A percentile compares a stretch with the other conserved stretches of the same genome.
Evolutionary conservation across 2,797 vertebrate genomes (phyloP).

Genomic region (Gallinago solitaria): DNA sequence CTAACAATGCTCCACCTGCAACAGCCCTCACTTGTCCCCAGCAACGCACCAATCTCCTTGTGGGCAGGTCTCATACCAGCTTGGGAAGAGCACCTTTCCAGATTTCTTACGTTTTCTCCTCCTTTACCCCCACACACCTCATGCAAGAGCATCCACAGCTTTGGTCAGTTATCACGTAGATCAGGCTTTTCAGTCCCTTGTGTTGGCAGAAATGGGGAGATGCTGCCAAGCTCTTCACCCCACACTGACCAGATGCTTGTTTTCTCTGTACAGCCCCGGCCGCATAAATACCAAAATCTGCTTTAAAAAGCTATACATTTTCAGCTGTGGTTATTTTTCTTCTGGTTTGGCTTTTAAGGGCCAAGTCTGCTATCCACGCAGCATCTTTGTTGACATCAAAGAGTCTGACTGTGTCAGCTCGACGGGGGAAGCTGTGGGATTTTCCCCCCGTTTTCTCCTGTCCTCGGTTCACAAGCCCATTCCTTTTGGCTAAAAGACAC

Average conservation of each 20-base stretch:
- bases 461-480: not conserved
- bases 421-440: not conserved
- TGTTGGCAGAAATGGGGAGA: rapidly evolving
- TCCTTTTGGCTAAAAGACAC: not conserved
- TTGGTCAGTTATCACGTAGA: rapidly evolving
- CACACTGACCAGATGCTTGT: not conserved
- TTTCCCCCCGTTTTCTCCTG: slow-evolving; percentile 9
- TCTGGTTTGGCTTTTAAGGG: slow-evolving; percentile 31
- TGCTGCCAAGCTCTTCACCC: not conserved
- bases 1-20: not conserved
- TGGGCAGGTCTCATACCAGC: not conserved
- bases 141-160: not conserved
- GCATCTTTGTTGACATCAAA: not conserved
- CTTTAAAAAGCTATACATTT: not conserved
- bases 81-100: not conserved
- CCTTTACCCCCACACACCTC: not conserved
- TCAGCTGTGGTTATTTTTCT: slow-evolving; percentile 2
- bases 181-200: not conserved
- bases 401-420: not conserved
- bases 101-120: not conserved
- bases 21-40: not conserved
- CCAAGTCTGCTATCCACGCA: not conserved
- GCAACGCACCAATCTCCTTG: not conserved
- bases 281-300: not conserved
- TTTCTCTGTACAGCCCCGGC: not conserved